Percentiles rank a stretch among this genome's conserved stretches.
Conservation (phyloP, 1,140 invertebrate genomes). For the Drosophila bocqueti region DNA sequence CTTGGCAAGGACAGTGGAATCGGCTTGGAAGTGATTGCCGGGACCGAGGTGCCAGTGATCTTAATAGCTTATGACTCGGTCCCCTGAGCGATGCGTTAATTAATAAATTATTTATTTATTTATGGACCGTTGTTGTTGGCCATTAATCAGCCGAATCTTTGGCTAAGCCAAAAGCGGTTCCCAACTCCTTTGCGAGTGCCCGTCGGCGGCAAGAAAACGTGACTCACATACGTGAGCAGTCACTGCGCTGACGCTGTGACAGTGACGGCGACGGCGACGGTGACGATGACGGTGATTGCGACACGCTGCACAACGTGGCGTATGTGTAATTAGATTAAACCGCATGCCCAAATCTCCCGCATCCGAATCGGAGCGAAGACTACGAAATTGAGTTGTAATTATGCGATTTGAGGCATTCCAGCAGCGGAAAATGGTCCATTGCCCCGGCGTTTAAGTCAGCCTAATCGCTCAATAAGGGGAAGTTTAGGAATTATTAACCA, state of each 20-base stretch:
- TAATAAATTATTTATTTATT: constrained; percentile 81
- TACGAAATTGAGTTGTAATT: constrained; percentile 79
- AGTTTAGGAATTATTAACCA: constrained; percentile 30
- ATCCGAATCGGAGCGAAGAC: constrained; percentile 62
- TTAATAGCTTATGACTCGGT: constrained; percentile 56
- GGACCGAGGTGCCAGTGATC: constrained; percentile 29
- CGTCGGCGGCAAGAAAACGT: constrained; percentile 76
- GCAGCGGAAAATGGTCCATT: constrained; percentile 48
- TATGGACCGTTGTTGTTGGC: constrained; percentile 70
- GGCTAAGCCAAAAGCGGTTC: constrained; percentile 57
- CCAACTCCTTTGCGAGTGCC: constrained; percentile 76
- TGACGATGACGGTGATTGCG: constrained; percentile 49
- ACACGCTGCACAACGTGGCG: constrained; percentile 76
- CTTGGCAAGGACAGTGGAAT: constrained; percentile 7
- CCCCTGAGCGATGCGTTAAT: constrained; percentile 67
- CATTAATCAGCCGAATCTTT: constrained; percentile 75
- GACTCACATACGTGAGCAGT: constrained; percentile 68
- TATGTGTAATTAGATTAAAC: constrained; percentile 84
- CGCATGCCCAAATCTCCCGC: constrained; percentile 72
- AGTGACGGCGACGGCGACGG: constrained; percentile 25
- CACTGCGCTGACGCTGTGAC: constrained; percentile 20
- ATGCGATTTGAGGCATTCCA: constrained; percentile 65
- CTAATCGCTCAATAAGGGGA: constrained; percentile 68
- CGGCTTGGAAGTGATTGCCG: constrained; percentile 30
- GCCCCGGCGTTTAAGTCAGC: background rate